These are phyloP conservation scores for Xyrichtys novacula DNA, from an alignment of 2,797 vertebrate genomes.

Conservation along the genomic window DNA sequence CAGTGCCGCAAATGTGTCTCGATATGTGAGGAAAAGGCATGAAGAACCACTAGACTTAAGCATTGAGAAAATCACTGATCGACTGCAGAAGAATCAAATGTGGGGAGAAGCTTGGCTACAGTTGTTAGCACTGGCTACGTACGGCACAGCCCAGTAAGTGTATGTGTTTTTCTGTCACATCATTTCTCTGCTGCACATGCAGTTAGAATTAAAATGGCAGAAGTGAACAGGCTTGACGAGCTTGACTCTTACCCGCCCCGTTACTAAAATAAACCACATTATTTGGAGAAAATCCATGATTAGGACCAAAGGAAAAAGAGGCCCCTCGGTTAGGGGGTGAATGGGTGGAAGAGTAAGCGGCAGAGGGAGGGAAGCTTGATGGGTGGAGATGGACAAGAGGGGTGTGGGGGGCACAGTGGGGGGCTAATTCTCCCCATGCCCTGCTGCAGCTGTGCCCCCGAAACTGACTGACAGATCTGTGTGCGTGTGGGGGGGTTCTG, in stretches of 20 bases:
- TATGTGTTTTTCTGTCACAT: conserved; percentile 27
- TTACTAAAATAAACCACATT: conserved; percentile 90
- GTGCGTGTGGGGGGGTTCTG: conserved; percentile 76
- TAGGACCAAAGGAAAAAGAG: conserved; percentile 90
- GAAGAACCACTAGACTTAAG: neutral
- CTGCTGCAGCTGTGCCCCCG: conserved; percentile 95
- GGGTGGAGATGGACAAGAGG: conserved; percentile 84
- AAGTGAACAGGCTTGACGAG: conserved; percentile 79
- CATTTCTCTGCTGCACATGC: conserved; percentile 50
- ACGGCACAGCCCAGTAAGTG: too few species aligned
- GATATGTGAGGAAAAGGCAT: neutral
- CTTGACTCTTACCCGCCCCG: conserved; percentile 73
- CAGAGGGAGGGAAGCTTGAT: conserved; percentile 85
- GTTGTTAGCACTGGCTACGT: conserved; percentile 7
- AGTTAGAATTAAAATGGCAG: conserved; percentile 72
- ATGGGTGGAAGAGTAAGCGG: conserved; percentile 72
- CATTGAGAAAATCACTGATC: conserved; percentile 15
- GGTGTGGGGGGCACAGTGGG: conserved; percentile 90
- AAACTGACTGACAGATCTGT: conserved; percentile 92
- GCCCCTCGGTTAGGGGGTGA: conserved; percentile 82
- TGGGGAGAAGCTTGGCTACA: conserved; percentile 8
- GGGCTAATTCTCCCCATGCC: conserved; percentile 96
- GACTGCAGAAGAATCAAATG: conserved; percentile 2
- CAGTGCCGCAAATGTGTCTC: neutral
- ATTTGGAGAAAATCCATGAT: conserved; percentile 94